Evolutionary conservation across 1,140 invertebrate species (phyloP).

Genomic region (Andrena cerasifolii): DNA sequence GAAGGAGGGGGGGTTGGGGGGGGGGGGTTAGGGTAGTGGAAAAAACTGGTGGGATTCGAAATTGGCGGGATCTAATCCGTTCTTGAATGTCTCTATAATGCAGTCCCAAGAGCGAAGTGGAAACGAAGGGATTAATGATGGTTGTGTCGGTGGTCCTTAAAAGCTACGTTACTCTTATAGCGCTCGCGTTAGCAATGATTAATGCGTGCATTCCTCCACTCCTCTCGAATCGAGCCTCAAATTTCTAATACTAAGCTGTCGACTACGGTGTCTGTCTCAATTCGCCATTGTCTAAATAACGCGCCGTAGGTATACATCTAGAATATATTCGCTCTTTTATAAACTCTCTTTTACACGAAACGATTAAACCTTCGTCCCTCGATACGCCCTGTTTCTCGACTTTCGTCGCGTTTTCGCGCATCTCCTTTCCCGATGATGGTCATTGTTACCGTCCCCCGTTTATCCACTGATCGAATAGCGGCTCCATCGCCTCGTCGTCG

Average conservation of each 20-base stretch:
- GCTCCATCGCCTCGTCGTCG: slow-evolving; percentile 8
- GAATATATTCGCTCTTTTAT: slow-evolving; percentile 61
- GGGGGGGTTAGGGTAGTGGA: background rate
- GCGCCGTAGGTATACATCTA: slow-evolving; percentile 56
- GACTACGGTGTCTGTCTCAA: slow-evolving; percentile 56
- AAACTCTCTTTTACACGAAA: slow-evolving; percentile 65
- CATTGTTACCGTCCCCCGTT: slow-evolving; percentile 16
- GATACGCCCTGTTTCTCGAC: slow-evolving; percentile 47
- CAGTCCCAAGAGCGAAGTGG: slow-evolving; percentile 42
- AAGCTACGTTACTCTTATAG: slow-evolving; percentile 59
- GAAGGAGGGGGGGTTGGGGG: too few relatives aligned
- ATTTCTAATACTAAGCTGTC: slow-evolving; percentile 56
- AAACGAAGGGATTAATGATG: slow-evolving; percentile 62
- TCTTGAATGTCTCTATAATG: slow-evolving; percentile 49
- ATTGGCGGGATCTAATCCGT: slow-evolving; percentile 27
- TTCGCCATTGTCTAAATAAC: slow-evolving; percentile 63
- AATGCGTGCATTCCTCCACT: slow-evolving; percentile 61
- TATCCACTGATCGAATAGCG: slow-evolving; percentile 17
- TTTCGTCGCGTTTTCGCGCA: slow-evolving; percentile 56
- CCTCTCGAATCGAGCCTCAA: slow-evolving; percentile 45
- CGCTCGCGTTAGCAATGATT: slow-evolving; percentile 62
- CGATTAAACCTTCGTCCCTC: slow-evolving; percentile 54
- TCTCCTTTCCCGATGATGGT: slow-evolving; percentile 12
- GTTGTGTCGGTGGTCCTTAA: slow-evolving; percentile 57
- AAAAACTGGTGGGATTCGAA: slow-evolving; percentile 19